Evolutionary conservation across 2,888 invertebrate genomes (phyloP).

Genomic region (Cremastinae sp.): DNA sequence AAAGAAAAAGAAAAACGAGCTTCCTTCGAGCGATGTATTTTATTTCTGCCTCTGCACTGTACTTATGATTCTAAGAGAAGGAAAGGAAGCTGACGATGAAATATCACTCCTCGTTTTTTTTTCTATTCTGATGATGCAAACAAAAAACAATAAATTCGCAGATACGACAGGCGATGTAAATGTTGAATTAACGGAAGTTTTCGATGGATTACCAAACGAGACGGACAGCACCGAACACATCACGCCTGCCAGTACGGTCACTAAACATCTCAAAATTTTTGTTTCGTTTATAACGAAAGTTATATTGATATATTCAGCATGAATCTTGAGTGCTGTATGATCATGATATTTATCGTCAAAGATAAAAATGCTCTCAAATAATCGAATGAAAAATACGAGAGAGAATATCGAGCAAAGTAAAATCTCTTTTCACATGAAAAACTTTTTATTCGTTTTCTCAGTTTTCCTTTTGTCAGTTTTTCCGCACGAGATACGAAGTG

Average conservation of each 20-base stretch:
- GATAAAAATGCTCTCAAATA: no score
- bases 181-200: constrained; percentile 58
- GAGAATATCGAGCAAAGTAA: no score
- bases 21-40: constrained; percentile 57
- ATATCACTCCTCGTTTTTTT: constrained; percentile 22
- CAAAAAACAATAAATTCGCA: constrained; percentile 42
- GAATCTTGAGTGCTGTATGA: no score
- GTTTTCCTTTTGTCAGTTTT: constrained; percentile 18
- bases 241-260: constrained; percentile 60
- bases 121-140: constrained; percentile 4
- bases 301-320: constrained; percentile 41
- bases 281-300: constrained; percentile 16
- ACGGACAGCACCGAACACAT: constrained; percentile 59
- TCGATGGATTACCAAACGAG: constrained; percentile 60
- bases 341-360: no score
- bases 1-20: constrained; percentile 45
- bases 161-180: constrained; percentile 59
- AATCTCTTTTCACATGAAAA: no score
- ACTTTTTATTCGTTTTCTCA: background rate
- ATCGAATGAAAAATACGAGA: no score
- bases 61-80: no score
- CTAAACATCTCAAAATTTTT: constrained; percentile 50
- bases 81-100: no score
- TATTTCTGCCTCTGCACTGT: constrained; percentile 14
- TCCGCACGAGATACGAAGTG: constrained; percentile 42